A percentile compares a stretch with the other conserved stretches of the same genome.
These are phyloP conservation scores for Nothocercus julius DNA, from an alignment of 2,113 vertebrate genomes.

Conservation along the genomic window DNA sequence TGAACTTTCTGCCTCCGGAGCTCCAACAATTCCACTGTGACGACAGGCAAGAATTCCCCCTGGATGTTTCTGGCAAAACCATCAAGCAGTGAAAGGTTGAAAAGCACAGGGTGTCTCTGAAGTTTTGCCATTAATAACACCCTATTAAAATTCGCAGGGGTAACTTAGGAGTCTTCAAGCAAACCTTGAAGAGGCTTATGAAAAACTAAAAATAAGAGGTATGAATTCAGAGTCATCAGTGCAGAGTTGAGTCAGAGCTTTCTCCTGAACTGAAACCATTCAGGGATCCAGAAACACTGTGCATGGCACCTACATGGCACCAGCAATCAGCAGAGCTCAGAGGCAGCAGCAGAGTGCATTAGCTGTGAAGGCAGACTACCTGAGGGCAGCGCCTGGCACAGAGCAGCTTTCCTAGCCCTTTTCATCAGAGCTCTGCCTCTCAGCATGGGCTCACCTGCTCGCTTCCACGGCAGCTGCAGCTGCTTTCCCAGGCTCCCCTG, in stretches of 20 bases:
- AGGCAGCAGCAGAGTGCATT: background rate
- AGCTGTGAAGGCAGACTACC: background rate
- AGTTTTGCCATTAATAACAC: background rate
- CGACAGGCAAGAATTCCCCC: background rate
- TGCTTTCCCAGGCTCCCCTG: constrained; percentile 27
- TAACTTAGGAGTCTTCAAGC: background rate
- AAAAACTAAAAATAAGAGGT: background rate
- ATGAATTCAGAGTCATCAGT: background rate
- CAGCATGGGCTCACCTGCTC: constrained; percentile 42
- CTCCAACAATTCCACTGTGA: background rate
- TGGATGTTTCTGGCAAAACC: background rate
- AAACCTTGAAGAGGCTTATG: background rate
- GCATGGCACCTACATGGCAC: background rate
- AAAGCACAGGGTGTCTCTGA: background rate
- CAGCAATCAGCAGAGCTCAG: background rate
- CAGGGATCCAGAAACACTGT: background rate
- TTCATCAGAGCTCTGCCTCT: background rate
- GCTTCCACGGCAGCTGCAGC: constrained; percentile 43
- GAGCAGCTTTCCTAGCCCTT: background rate
- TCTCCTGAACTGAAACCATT: background rate
- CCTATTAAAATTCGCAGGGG: background rate
- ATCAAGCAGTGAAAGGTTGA: background rate
- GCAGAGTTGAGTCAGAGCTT: background rate
- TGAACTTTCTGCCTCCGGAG: background rate
- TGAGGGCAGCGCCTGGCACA: background rate